Base-by-base conservation (phyloP, 1,140 invertebrate genomes). In the Procambarus clarkii region DNA sequence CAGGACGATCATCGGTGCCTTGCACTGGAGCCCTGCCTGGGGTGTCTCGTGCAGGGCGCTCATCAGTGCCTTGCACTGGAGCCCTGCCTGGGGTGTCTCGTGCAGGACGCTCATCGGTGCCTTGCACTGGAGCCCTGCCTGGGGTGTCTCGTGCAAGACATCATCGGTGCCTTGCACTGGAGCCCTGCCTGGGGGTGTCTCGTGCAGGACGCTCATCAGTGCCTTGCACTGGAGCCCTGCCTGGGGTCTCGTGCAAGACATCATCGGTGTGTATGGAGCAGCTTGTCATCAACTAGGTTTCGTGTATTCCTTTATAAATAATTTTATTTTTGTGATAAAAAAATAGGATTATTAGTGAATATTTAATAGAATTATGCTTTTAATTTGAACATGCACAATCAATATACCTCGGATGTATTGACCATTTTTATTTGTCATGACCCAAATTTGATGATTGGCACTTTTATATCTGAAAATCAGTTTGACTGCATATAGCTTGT, bases 291-390 rank as follows among this genome's bases (percentile, higher is more conserved):
- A 74, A 74, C 69, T 34, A 8, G 4, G 24, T 34, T 24, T 74
- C n/a, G 34, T 74, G 24, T 34, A 74, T 7, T 74, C 69, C 8
- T 69, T 74, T 74, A n/a, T 74, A 74, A 34, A 74, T 74, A 74
- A 9, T 74, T 74, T 34, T n/a, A 24, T 74, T 74, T 74, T 74
- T 74, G 24, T 74, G 69, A 74, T 74, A 74, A 74, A 74, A 74
- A 74, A 7, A n/a, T 74, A 74, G 21, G n/a, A 34, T 74, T 74
- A 74, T 34, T 74, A 9, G 24, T 74, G 21, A 7, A 34, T 74
- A 74, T 74, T 74, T 74, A 34, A 34, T 24, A 64, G 69, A 11
- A 15, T 34, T n/a, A 74, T 4, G 4, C 0, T 74, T 74, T 64
- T 1, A 74, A 9, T 24, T 74, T 34, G 21, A 9, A 74, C 11